A percentile compares a stretch with the other conserved stretches of the same genome.
These are phyloP conservation scores for Euproctis similis DNA, from an alignment of 2,888 invertebrate genomes.

Conservation along the genomic window DNA sequence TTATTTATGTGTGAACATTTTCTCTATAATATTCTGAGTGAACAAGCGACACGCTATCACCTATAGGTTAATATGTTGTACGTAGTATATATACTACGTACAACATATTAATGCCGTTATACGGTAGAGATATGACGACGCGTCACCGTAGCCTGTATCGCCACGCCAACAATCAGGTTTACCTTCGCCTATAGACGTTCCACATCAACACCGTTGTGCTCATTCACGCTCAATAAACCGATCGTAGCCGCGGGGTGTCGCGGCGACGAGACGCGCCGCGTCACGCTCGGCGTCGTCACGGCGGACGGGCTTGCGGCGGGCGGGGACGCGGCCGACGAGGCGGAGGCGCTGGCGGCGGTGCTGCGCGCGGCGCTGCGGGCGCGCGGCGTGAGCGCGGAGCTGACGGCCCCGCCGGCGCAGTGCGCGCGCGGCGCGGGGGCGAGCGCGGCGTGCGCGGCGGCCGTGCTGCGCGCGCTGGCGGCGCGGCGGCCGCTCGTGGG, in stretches of 20 bases:
- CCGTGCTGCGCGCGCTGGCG: slow-evolving; percentile 15
- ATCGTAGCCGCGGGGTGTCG: not conserved
- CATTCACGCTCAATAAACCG: too few species aligned
- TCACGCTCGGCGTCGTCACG: not conserved
- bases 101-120: too few species aligned
- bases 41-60: too few species aligned
- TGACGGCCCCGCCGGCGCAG: not conserved
- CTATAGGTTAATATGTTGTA: too few species aligned
- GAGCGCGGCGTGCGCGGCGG: slow-evolving; percentile 20
- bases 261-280: not conserved
- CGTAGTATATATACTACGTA: too few species aligned
- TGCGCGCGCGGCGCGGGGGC: slow-evolving; percentile 14
- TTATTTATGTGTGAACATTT: too few species aligned
- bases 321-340: not conserved
- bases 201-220: too few species aligned
- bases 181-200: too few species aligned
- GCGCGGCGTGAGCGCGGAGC: not conserved
- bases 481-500: slow-evolving; percentile 23
- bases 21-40: too few species aligned
- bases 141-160: too few species aligned
- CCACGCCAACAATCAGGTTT: too few species aligned
- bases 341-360: not conserved
- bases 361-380: not conserved
- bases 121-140: too few species aligned
- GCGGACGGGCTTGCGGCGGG: not conserved